Conservation (phyloP, 2,113 vertebrate species). For the Electrona antarctica region DNA sequence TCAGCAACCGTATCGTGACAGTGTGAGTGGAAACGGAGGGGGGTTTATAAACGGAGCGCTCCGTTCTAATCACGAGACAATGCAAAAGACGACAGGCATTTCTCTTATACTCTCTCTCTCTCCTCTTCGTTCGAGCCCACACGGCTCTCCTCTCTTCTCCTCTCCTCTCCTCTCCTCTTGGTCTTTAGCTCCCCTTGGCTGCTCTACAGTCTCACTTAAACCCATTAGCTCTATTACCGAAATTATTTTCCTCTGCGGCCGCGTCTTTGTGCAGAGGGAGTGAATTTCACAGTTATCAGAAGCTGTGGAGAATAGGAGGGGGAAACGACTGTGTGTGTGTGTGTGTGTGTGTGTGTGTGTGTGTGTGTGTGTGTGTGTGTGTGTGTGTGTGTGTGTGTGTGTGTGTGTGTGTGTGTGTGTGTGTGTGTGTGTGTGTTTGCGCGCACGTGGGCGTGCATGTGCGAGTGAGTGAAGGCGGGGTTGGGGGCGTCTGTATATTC, state of each 20-base stretch:
- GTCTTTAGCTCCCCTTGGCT: slow-evolving; percentile 79
- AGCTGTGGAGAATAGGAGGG: slow-evolving; percentile 66
- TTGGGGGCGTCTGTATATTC: slow-evolving; percentile 62
- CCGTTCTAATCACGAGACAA: slow-evolving; percentile 69
- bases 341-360: slow-evolving; percentile 44
- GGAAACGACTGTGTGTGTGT: slow-evolving; percentile 56
- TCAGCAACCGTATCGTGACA: slow-evolving; percentile 73
- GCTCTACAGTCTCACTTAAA: slow-evolving; percentile 84
- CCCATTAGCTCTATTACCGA: slow-evolving; percentile 86
- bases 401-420: slow-evolving; percentile 10
- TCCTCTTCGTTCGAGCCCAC: slow-evolving; percentile 66
- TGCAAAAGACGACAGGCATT: slow-evolving; percentile 56
- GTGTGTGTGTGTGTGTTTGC: slow-evolving; percentile 44
- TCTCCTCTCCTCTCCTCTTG: slow-evolving; percentile 47
- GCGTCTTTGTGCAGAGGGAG: slow-evolving; percentile 80
- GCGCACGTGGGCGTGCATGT: slow-evolving; percentile 33
- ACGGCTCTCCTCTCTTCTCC: slow-evolving; percentile 37
- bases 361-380: slow-evolving; percentile 27
- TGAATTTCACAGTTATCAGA: slow-evolving; percentile 88
- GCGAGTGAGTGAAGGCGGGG: neutral
- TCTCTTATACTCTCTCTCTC: slow-evolving; percentile 37
- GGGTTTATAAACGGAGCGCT: slow-evolving; percentile 40
- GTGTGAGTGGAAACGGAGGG: slow-evolving; percentile 53
- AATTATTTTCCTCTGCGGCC: slow-evolving; percentile 83
- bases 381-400: slow-evolving; percentile 24